Conservation (phyloP, 2,797 vertebrate species). For the Acropternis orthonyx region DNA sequence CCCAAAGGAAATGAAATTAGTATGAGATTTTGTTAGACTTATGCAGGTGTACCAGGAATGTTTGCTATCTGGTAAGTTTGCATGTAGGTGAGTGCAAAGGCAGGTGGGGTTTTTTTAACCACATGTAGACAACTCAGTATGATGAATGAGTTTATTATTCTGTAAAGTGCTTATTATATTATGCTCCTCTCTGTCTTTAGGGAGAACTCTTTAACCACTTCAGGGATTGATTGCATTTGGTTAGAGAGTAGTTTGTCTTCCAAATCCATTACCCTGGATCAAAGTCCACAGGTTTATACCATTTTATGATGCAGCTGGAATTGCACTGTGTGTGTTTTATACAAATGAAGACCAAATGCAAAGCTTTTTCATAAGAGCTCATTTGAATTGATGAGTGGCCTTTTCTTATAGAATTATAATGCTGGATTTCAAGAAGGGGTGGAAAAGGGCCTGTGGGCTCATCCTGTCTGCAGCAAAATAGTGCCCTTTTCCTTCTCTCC, state of each 20-base stretch:
- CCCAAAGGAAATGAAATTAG: neutral
- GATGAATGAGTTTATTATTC: slow-evolving; percentile 58
- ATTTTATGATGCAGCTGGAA: neutral
- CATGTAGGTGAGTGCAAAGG: neutral
- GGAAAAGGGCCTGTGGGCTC: neutral
- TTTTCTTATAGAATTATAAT: neutral
- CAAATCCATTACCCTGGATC: neutral
- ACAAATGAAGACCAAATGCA: neutral
- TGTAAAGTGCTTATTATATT: slow-evolving; percentile 42
- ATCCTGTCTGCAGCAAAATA: neutral
- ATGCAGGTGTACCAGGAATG: neutral
- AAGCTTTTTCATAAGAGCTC: neutral
- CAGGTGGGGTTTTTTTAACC: neutral
- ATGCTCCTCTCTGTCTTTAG: slow-evolving; percentile 28
- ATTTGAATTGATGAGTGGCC: neutral
- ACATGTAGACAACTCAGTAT: neutral
- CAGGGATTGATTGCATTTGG: slow-evolving; percentile 42
- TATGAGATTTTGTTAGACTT: neutral
- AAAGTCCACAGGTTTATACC: neutral
- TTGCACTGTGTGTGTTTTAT: neutral
- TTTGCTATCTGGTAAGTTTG: neutral
- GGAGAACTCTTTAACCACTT: slow-evolving; percentile 49
- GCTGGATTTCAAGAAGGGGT: neutral
- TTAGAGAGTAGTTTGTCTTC: slow-evolving; percentile 35
- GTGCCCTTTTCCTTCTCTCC: neutral